Conservation (phyloP, 2,888 invertebrate species). For the Agelastica alni region DNA sequence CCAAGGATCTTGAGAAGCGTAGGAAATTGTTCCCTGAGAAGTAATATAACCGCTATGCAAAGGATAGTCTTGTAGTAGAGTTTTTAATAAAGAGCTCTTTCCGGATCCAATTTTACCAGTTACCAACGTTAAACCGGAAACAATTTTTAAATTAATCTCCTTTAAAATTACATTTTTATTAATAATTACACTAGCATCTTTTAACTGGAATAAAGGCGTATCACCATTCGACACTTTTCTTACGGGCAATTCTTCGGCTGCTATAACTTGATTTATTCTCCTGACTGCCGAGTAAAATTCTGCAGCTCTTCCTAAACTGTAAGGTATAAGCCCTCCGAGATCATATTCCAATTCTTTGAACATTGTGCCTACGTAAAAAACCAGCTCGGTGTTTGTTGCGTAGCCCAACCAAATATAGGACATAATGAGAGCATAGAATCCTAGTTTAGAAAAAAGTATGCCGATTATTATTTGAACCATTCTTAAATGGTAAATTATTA, state of each 20-base stretch:
- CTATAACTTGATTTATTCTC: slow-evolving; percentile 34
- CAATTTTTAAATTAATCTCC: slow-evolving; percentile 55
- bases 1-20: slow-evolving; percentile 50
- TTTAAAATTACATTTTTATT: slow-evolving; percentile 50
- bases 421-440: slow-evolving; percentile 42
- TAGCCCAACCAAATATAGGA: slow-evolving; percentile 39
- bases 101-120: slow-evolving; percentile 63
- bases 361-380: slow-evolving; percentile 35
- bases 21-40: slow-evolving; percentile 42
- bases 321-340: slow-evolving; percentile 88
- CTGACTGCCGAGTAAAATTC: slow-evolving; percentile 41
- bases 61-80: slow-evolving; percentile 43
- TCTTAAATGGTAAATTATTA: slow-evolving; percentile 50
- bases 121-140: slow-evolving; percentile 58
- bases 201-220: slow-evolving; percentile 24
- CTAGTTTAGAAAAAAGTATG: slow-evolving; percentile 39
- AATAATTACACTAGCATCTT: slow-evolving; percentile 31
- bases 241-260: slow-evolving; percentile 30
- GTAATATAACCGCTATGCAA: slow-evolving; percentile 34
- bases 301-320: slow-evolving; percentile 58
- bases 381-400: slow-evolving; percentile 38
- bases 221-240: slow-evolving; percentile 8
- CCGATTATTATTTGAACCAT: slow-evolving; percentile 46
- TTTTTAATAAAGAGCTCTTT: slow-evolving; percentile 44
- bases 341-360: slow-evolving; percentile 63